Percentiles rank a stretch among this genome's conserved stretches.
Evolutionary conservation across 2,888 invertebrate species (phyloP).

Genomic region (Elysia crispata): DNA sequence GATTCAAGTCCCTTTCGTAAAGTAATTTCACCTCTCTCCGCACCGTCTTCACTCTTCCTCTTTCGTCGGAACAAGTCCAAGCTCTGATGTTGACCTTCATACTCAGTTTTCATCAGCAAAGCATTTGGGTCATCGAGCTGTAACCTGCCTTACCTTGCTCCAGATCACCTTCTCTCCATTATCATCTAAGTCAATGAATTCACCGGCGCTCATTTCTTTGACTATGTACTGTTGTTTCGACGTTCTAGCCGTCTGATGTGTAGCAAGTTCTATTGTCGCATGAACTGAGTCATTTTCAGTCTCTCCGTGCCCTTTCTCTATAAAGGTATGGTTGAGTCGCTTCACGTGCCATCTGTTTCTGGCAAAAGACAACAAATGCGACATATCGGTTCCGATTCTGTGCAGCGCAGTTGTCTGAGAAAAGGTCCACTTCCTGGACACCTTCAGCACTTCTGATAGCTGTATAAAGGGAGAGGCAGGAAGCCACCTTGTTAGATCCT

Average conservation of each 20-base stretch:
- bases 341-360: too few species aligned
- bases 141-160: background rate
- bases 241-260: background rate
- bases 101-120: background rate
- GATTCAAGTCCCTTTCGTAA: background rate
- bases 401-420: too few species aligned
- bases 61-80: background rate
- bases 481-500: too few species aligned
- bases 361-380: too few species aligned
- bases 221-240: background rate
- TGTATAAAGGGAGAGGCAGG: too few species aligned
- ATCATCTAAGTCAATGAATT: conserved; percentile 15
- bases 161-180: background rate
- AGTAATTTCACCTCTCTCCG: background rate
- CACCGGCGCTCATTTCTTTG: background rate
- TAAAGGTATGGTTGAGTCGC: background rate
- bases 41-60: background rate
- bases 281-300: background rate
- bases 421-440: too few species aligned
- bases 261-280: background rate
- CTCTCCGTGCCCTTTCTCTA: conserved; percentile 4
- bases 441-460: too few species aligned
- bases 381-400: too few species aligned
- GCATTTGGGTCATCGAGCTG: background rate
- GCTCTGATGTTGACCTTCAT: background rate